Base-by-base conservation (phyloP, 2,888 invertebrate genomes). In the Amphipyra berbera region DNA sequence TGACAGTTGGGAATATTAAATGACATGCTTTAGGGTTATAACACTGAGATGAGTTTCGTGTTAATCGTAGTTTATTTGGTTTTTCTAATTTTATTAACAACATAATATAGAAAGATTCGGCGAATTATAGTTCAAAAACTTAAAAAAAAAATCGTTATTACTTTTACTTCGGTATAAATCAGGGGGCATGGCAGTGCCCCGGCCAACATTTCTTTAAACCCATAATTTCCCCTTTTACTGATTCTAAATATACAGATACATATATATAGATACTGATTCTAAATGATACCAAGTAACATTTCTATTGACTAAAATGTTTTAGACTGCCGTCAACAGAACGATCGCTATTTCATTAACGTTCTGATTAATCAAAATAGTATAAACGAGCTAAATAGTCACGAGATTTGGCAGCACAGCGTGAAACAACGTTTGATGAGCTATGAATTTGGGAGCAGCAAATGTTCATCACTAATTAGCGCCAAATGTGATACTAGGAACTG, bases 401-500 rank as follows among this genome's bases (percentile, higher is more conserved):
- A 49, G 49, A 57, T 64, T 63, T 48, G 59, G 59, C 47, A 27
- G 46, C 53, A 45, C 40, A 54, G 54, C 55, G 57, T 38, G 54
- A 62, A 78, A 65, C 64, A 74, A 69, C 61, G 67, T 77, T 73
- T 76, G 80, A 77, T 73, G 76, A 79, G 78, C 73, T 71, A 73
- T 73, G 75, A 82, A 83, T 81, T 82, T 61, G 66, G 53, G 42
- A 80, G 62, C 64, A 71, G 69, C 68, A 66, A 72, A 73, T 66
- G 67, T 64, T 72, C 76, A 62, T 69, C 71, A 67, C 70, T 82
- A 82, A 83, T 84, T 82, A 84, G 69, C 64, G 63, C 70, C 73
- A 68, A 79, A 77, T 77, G 62, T 66, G 66, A 72, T 78, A 75
- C 73, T 74, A 55, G 67, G 60, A 41, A 76, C 78, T 67, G 75